Conservation (phyloP, 2,797 vertebrate genomes). For the Galagoides demidoff region DNA sequence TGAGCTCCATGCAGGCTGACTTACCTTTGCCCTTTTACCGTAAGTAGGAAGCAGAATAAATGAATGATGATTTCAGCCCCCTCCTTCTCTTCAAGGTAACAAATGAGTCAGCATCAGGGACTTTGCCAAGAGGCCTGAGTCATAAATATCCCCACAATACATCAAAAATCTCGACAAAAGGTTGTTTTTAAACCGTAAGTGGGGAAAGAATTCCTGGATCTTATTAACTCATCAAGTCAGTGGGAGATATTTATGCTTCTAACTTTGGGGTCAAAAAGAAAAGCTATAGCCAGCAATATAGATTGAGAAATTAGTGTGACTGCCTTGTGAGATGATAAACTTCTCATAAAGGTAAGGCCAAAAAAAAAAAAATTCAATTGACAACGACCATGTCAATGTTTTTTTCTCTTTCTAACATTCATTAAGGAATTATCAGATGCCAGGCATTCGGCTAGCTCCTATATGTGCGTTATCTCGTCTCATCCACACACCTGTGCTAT, state of each 20-base stretch:
- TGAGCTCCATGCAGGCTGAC: neutral
- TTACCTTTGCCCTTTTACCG: constrained; percentile 63
- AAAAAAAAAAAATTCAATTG: neutral
- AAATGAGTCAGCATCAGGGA: constrained; percentile 59
- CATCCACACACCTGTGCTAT: neutral
- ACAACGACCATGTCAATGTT: neutral
- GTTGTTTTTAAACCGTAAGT: constrained; percentile 55
- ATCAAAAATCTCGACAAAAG: constrained; percentile 23
- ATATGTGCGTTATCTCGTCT: neutral
- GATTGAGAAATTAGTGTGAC: constrained; percentile 21
- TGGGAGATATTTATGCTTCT: constrained; percentile 44
- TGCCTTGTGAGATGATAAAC: neutral
- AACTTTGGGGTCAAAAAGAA: constrained; percentile 36
- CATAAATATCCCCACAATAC: constrained; percentile 47
- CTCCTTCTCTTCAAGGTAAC: neutral
- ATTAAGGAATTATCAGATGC: neutral
- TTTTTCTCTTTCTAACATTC: neutral
- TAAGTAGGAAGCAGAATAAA: constrained; percentile 36
- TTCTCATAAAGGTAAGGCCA: neutral
- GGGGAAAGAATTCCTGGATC: constrained; percentile 50
- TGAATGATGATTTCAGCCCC: constrained; percentile 56
- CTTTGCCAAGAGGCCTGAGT: constrained; percentile 43
- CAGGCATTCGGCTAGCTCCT: neutral
- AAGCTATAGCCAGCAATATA: neutral
- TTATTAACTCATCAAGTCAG: constrained; percentile 17